Conservation (phyloP, 2,888 invertebrate genomes). For the Ormyrus labotus region DNA sequence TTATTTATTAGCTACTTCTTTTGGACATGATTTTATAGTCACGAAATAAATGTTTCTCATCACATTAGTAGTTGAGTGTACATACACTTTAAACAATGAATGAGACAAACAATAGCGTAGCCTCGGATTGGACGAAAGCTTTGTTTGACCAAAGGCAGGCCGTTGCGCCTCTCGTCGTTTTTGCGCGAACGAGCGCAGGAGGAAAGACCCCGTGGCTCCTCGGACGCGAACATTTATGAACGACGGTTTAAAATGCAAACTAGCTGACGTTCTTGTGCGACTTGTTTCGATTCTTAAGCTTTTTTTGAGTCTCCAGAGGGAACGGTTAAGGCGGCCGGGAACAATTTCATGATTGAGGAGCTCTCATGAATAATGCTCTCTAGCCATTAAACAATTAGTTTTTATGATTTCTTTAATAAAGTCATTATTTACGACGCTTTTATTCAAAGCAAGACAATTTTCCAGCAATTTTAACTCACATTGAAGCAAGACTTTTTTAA, state of each 20-base stretch:
- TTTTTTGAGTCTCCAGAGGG: not conserved
- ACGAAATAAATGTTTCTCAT: no score
- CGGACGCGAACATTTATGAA: slow-evolving; percentile 26
- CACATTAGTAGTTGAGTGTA: no score
- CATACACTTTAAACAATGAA: no score
- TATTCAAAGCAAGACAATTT: not conserved
- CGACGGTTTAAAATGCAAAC: slow-evolving; percentile 49
- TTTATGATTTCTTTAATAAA: slow-evolving; percentile 3
- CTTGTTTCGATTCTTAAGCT: slow-evolving; percentile 2
- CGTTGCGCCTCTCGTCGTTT: slow-evolving; percentile 2
- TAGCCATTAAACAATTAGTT: slow-evolving; percentile 1
- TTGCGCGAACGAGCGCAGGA: not conserved
- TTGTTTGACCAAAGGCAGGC: no score
- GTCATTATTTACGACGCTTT: not conserved
- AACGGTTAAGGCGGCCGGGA: slow-evolving; percentile 9
- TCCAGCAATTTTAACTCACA: not conserved
- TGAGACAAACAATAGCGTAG: no score
- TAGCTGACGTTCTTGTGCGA: slow-evolving; percentile 37
- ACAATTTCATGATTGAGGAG: slow-evolving; percentile 49
- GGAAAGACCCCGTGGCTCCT: not conserved
- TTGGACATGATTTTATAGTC: no score
- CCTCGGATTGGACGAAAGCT: no score
- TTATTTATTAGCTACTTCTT: no score
- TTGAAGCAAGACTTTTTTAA: no score
- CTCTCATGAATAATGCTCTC: slow-evolving; percentile 20